phyloP scores from a whole-genome alignment of 2,888 invertebrate species.

The Meiosimyza decipiens region DNA sequence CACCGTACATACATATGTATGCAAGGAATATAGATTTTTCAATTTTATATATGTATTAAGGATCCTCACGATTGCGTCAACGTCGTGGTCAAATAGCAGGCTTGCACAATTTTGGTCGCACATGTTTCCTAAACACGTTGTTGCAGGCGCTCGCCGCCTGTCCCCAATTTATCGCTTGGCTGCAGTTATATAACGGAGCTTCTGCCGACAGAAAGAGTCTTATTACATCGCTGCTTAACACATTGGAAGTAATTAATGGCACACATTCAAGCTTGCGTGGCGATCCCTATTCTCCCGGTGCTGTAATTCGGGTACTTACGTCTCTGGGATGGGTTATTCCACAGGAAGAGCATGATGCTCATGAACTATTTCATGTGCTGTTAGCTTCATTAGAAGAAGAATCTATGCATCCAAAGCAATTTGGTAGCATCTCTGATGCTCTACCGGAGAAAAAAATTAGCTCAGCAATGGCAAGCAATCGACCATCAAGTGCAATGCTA shows the following conservation, averaged over 20 bases:
- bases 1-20: not conserved
- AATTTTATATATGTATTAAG: constrained; percentile 38
- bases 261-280: constrained; percentile 75
- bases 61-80: constrained; percentile 70
- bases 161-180: constrained; percentile 85
- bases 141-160: constrained; percentile 91
- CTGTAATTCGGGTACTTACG: constrained; percentile 78
- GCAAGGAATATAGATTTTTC: constrained; percentile 7
- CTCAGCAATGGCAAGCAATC: constrained; percentile 61
- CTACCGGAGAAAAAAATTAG: constrained; percentile 69
- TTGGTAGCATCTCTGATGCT: constrained; percentile 81
- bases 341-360: constrained; percentile 94
- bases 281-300: constrained; percentile 72
- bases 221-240: constrained; percentile 78
- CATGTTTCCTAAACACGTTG: constrained; percentile 92
- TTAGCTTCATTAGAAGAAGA: constrained; percentile 93
- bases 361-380: constrained; percentile 90
- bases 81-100: constrained; percentile 83
- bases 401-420: constrained; percentile 66
- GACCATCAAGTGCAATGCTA: constrained; percentile 70
- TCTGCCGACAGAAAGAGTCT: constrained; percentile 76
- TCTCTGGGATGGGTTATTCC: constrained; percentile 88
- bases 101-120: constrained; percentile 89
- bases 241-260: constrained; percentile 78
- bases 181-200: constrained; percentile 73